Conservation (phyloP, 2,888 invertebrate species). For the Dicycla oo region DNA sequence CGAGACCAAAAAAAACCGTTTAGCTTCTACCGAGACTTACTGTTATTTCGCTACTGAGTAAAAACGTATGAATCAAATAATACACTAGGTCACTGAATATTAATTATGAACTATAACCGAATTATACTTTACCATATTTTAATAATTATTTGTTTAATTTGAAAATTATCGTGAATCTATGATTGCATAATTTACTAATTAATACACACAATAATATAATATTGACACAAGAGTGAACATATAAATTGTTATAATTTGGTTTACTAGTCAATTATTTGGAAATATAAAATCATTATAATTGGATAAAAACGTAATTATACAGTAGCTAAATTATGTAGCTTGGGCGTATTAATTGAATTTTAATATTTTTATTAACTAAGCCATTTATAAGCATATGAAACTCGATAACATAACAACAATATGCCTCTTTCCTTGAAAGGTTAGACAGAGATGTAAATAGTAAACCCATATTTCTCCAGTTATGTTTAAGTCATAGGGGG, state of each 20-base stretch:
- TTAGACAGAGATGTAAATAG: background rate
- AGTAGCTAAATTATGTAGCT: conserved; percentile 26
- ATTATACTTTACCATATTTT: conserved; percentile 9
- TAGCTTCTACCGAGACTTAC: background rate
- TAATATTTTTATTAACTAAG: background rate
- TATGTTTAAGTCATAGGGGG: background rate
- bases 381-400: background rate
- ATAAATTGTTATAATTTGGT: conserved; percentile 16
- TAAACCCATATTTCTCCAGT: background rate
- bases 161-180: conserved; percentile 23
- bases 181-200: conserved; percentile 35
- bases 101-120: conserved; percentile 7
- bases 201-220: conserved; percentile 17
- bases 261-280: conserved; percentile 18
- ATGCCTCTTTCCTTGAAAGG: background rate
- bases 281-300: conserved; percentile 24
- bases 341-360: background rate
- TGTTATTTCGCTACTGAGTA: background rate
- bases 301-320: conserved; percentile 15
- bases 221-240: conserved; percentile 27
- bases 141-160: conserved; percentile 36
- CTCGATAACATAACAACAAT: background rate
- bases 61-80: conserved; percentile 1
- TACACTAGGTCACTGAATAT: conserved; percentile 4
- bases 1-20: background rate